phyloP scores from a whole-genome alignment of 1,140 invertebrate species.

The Holcopasites calliopsidis region DNA sequence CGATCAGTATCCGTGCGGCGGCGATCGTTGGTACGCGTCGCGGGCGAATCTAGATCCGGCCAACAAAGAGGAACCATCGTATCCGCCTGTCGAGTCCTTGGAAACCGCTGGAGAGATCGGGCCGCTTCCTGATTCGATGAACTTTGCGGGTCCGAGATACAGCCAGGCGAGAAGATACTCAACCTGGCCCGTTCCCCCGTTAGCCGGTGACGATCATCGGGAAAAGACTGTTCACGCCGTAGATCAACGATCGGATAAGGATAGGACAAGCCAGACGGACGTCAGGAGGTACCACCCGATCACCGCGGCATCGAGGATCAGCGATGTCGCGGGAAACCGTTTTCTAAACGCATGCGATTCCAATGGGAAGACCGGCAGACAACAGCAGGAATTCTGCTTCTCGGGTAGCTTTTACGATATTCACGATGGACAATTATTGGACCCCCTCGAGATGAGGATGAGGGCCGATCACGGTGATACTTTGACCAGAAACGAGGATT shows the following conservation, averaged over 20 bases:
- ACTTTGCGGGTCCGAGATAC: slow-evolving; percentile 29
- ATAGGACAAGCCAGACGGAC: neutral
- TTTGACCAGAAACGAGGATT: neutral
- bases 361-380: neutral
- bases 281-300: slow-evolving; percentile 2
- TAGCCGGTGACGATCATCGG: neutral
- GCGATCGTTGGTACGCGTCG: slow-evolving; percentile 38
- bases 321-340: neutral
- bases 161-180: slow-evolving; percentile 6
- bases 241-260: slow-evolving; percentile 9
- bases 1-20: slow-evolving; percentile 60
- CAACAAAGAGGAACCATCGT: slow-evolving; percentile 36
- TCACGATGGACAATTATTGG: slow-evolving; percentile 2
- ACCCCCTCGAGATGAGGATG: slow-evolving; percentile 29
- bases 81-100: slow-evolving; percentile 15
- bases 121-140: slow-evolving; percentile 44
- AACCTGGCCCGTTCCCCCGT: slow-evolving; percentile 32
- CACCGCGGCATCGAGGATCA: neutral
- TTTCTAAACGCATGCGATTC: neutral
- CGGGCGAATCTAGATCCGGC: neutral
- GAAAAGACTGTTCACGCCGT: slow-evolving; percentile 2
- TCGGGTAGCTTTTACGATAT: neutral
- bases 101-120: slow-evolving; percentile 18
- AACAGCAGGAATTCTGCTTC: slow-evolving; percentile 21
- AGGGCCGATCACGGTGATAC: slow-evolving; percentile 3